Conservation (phyloP, 2,888 invertebrate genomes). For the Diloba caeruleocephala region DNA sequence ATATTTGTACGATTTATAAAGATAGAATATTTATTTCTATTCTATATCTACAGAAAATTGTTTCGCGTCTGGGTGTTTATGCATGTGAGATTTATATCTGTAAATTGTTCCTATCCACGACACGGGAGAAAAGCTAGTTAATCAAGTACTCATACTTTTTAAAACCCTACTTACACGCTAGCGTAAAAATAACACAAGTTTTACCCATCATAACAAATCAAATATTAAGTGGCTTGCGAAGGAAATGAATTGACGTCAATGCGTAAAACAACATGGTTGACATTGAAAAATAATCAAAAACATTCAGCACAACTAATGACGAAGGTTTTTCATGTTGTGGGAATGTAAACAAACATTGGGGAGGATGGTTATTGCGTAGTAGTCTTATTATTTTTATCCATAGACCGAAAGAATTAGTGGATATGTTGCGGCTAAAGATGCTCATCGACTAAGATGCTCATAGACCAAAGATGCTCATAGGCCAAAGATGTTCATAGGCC, state of each 20-base stretch:
- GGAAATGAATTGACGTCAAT: slow-evolving; percentile 32
- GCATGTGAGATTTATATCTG: no score
- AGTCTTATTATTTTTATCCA: neutral
- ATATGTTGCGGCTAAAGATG: no score
- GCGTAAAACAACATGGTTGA: slow-evolving; percentile 41
- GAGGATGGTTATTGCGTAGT: slow-evolving; percentile 4
- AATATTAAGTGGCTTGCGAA: slow-evolving; percentile 4
- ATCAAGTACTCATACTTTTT: neutral
- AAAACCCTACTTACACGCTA: neutral
- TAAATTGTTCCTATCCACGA: no score
- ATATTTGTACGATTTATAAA: no score
- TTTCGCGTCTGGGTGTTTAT: no score
- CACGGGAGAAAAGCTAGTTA: no score
- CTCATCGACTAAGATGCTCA: no score
- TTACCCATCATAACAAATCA: slow-evolving; percentile 12
- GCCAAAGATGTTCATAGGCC: no score
- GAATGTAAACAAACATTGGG: slow-evolving; percentile 12
- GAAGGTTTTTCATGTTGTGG: slow-evolving; percentile 1
- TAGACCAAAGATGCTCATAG: no score
- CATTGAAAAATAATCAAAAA: slow-evolving; percentile 38
- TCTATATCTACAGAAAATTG: no score
- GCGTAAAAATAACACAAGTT: slow-evolving; percentile 15
- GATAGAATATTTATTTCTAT: no score
- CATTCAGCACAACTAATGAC: neutral
- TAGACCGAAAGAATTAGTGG: neutral